Percentiles rank a stretch among this genome's conserved stretches.
These are phyloP conservation scores for Philonicus albiceps DNA, from an alignment of 2,888 invertebrate genomes.

Conservation along the genomic window DNA sequence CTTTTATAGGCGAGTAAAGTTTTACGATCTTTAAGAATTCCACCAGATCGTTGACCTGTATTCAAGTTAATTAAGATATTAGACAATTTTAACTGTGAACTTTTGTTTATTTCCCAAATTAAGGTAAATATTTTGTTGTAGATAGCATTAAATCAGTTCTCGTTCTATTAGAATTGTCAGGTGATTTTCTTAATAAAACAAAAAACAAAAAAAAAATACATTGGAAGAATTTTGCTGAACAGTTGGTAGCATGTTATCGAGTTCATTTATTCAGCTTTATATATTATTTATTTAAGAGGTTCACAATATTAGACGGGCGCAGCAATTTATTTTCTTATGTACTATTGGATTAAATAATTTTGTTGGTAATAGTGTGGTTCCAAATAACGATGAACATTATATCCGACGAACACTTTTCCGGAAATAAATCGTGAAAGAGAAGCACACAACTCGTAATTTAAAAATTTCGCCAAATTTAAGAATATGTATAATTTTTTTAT, in stretches of 20 bases:
- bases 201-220: neutral
- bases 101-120: conserved; percentile 25
- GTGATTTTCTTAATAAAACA: neutral
- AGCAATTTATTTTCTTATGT: neutral
- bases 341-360: neutral
- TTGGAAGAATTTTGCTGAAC: neutral
- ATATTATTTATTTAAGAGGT: neutral
- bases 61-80: conserved; percentile 47
- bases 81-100: conserved; percentile 44
- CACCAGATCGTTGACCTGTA: conserved; percentile 72
- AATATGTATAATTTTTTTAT: neutral
- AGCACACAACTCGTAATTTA: neutral
- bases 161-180: conserved; percentile 7
- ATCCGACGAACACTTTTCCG: neutral
- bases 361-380: neutral
- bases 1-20: conserved; percentile 79
- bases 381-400: neutral
- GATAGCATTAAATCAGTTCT: conserved; percentile 12
- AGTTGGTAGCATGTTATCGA: neutral
- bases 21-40: conserved; percentile 76
- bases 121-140: conserved; percentile 25
- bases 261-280: conserved; percentile 18
- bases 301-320: neutral
- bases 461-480: neutral
- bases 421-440: neutral